Conservation (phyloP, 2,113 vertebrate species). For the Oceanodroma tethys region DNA sequence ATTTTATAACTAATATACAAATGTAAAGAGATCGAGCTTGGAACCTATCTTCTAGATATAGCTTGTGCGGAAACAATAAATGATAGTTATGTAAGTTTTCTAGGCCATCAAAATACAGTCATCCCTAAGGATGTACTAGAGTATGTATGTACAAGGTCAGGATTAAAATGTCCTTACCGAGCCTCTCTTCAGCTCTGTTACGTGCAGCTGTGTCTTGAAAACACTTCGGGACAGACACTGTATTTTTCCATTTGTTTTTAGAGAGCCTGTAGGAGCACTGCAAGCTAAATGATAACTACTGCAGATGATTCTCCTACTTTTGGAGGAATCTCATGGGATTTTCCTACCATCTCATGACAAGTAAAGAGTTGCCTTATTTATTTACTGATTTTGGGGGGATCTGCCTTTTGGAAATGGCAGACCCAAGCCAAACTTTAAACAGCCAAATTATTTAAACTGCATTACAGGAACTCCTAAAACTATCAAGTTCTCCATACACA, state of each 20-base stretch:
- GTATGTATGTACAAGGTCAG: conserved; percentile 10
- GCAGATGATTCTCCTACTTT: neutral
- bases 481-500: neutral
- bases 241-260: conserved; percentile 36
- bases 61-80: neutral
- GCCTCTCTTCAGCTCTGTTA: neutral
- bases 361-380: neutral
- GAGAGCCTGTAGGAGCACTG: neutral
- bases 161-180: conserved; percentile 22
- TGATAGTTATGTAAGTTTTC: conserved; percentile 32
- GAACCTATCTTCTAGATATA: neutral
- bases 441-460: neutral
- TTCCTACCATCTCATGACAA: neutral
- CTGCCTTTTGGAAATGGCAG: neutral
- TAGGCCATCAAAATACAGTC: conserved; percentile 8
- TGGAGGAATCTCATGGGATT: neutral
- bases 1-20: neutral
- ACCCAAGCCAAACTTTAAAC: neutral
- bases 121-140: conserved; percentile 1
- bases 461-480: neutral
- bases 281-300: neutral
- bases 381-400: neutral
- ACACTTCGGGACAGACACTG: neutral
- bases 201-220: neutral
- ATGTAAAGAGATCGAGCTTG: neutral